A percentile compares a stretch with the other conserved stretches of the same genome.
phyloP scores from a whole-genome alignment of 1,140 invertebrate species.

The Chionoecetes opilio region DNA sequence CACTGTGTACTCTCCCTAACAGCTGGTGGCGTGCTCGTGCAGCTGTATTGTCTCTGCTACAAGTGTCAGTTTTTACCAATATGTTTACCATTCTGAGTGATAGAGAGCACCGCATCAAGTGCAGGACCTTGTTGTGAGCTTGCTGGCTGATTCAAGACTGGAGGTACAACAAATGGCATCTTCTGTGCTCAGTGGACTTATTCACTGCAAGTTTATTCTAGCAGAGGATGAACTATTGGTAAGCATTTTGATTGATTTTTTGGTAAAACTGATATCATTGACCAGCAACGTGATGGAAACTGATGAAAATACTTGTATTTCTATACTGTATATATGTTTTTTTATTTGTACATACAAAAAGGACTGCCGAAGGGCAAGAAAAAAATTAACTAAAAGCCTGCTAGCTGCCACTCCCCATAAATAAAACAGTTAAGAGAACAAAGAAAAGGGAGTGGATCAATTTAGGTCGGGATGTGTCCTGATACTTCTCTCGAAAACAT shows the following conservation, averaged over 20 bases:
- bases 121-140: constrained; percentile 86
- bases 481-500: no score
- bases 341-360: no score
- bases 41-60: constrained; percentile 90
- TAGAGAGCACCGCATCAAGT: constrained; percentile 81
- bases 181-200: constrained; percentile 92
- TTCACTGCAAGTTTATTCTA: constrained; percentile 92
- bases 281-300: no score
- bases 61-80: constrained; percentile 93
- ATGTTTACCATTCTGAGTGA: constrained; percentile 88
- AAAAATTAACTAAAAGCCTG: no score
- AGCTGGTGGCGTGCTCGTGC: constrained; percentile 91
- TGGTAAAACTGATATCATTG: not conserved
- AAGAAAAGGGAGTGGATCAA: no score
- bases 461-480: no score
- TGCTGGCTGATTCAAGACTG: constrained; percentile 89
- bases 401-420: no score
- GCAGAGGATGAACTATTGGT: constrained; percentile 70
- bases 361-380: no score
- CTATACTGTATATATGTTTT: no score
- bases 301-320: no score
- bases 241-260: constrained; percentile 23
- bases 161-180: constrained; percentile 93
- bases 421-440: no score
- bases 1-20: constrained; percentile 65